Evolutionary conservation across 2,888 invertebrate species (phyloP).

Genomic region (Drosophila buzzatii): DNA sequence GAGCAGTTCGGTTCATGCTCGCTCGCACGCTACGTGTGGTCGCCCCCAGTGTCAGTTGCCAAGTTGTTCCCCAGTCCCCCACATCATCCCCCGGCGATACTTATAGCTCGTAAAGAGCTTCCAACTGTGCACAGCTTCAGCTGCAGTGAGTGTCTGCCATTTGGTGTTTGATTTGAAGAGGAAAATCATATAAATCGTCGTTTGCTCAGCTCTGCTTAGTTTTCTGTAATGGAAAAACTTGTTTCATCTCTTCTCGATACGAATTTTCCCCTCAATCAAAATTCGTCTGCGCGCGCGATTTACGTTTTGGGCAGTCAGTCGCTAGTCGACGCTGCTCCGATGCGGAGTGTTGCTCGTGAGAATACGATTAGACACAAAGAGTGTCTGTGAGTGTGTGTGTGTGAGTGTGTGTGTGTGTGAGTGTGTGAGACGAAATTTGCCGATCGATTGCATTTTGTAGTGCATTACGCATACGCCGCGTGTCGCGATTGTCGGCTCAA

Average conservation of each 20-base stretch:
- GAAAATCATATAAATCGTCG: conserved; percentile 61
- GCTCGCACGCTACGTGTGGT: conserved; percentile 75
- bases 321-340: conserved; percentile 60
- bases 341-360: conserved; percentile 49
- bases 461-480: conserved; percentile 61
- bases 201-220: conserved; percentile 31
- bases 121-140: conserved; percentile 14
- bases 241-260: conserved; percentile 53
- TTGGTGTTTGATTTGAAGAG: conserved; percentile 28
- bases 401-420: background rate
- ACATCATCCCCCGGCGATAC: background rate
- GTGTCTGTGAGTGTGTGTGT: background rate
- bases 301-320: conserved; percentile 66
- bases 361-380: conserved; percentile 6
- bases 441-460: conserved; percentile 23
- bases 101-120: conserved; percentile 2
- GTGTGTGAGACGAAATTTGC: conserved; percentile 17
- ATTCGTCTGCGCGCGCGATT: conserved; percentile 38
- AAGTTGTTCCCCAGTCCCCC: conserved; percentile 3
- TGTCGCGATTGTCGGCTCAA: conserved; percentile 29
- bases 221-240: conserved; percentile 65
- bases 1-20: conserved; percentile 77
- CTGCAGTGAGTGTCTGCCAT: conserved; percentile 39
- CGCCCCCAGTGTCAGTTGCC: conserved; percentile 52
- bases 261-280: conserved; percentile 61